A percentile compares a stretch with the other conserved stretches of the same genome.
These are phyloP conservation scores for Micropoecilia bifurca DNA, from an alignment of 2,797 vertebrate species.

Conservation along the genomic window DNA sequence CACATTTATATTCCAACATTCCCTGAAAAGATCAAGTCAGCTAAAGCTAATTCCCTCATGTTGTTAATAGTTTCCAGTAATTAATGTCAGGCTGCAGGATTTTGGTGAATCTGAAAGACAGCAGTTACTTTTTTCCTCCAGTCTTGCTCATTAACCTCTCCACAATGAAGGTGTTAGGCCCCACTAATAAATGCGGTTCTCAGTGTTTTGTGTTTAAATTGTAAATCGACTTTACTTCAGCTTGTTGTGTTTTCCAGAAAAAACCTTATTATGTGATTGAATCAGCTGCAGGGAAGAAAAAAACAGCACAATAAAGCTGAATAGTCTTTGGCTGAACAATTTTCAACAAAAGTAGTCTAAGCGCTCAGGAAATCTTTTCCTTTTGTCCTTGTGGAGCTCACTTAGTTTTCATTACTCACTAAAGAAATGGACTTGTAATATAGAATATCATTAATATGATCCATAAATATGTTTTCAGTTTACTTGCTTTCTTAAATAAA, in stretches of 20 bases:
- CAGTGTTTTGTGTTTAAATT: slow-evolving; percentile 59
- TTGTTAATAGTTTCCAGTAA: neutral
- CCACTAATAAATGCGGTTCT: slow-evolving; percentile 66
- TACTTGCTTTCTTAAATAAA: neutral
- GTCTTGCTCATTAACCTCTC: slow-evolving; percentile 59
- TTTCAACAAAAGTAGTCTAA: slow-evolving; percentile 10
- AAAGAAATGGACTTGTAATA: neutral
- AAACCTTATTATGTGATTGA: slow-evolving; percentile 61
- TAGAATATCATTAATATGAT: neutral
- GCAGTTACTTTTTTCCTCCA: slow-evolving; percentile 1
- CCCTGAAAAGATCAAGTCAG: neutral
- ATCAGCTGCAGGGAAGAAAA: slow-evolving; percentile 33
- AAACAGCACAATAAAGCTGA: slow-evolving; percentile 18
- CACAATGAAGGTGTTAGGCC: slow-evolving; percentile 47
- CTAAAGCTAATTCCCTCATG: neutral
- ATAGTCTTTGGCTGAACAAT: slow-evolving; percentile 38
- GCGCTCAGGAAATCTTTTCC: neutral
- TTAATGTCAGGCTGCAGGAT: slow-evolving; percentile 5
- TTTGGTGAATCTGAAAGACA: slow-evolving; percentile 30
- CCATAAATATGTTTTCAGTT: neutral
- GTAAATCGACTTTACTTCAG: slow-evolving; percentile 57
- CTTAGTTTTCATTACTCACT: neutral
- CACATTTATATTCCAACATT: neutral
- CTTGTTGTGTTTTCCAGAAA: slow-evolving; percentile 42
- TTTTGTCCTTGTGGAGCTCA: neutral